Conservation (phyloP, 2,113 vertebrate species). For the Nothobranchius furzeri region DNA sequence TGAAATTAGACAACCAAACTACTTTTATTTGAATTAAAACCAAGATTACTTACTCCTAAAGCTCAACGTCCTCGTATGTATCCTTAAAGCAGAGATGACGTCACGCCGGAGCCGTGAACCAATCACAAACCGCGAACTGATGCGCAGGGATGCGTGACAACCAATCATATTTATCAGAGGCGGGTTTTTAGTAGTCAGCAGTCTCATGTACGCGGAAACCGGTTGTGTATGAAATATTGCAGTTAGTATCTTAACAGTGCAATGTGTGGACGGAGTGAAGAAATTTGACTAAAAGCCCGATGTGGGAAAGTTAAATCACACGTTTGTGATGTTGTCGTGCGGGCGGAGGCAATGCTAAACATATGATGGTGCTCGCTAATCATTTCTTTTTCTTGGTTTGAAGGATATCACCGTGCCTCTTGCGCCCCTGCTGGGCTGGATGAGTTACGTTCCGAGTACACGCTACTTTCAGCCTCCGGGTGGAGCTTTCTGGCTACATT, state of each 20-base stretch:
- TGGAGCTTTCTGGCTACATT: constrained; percentile 22
- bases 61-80: constrained; percentile 31
- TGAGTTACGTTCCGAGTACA: not conserved
- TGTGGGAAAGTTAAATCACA: not conserved
- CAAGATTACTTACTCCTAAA: constrained; percentile 44
- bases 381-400: not conserved
- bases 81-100: not conserved
- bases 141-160: fast-evolving
- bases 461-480: constrained; percentile 16
- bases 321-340: not conserved
- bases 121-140: constrained; percentile 22
- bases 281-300: not conserved
- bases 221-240: not conserved
- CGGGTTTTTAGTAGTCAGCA: not conserved
- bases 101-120: constrained; percentile 14
- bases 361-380: not conserved
- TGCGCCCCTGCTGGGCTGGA: constrained; percentile 48
- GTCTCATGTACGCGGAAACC: constrained; percentile 21
- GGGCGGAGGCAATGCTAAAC: not conserved
- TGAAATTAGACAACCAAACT: not conserved
- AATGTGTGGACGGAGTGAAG: not conserved
- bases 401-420: not conserved
- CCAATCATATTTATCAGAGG: constrained; percentile 31
- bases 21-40: not conserved
- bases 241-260: fast-evolving